phyloP scores from a whole-genome alignment of 2,113 vertebrate species.

The Dasyornis broadbenti region DNA sequence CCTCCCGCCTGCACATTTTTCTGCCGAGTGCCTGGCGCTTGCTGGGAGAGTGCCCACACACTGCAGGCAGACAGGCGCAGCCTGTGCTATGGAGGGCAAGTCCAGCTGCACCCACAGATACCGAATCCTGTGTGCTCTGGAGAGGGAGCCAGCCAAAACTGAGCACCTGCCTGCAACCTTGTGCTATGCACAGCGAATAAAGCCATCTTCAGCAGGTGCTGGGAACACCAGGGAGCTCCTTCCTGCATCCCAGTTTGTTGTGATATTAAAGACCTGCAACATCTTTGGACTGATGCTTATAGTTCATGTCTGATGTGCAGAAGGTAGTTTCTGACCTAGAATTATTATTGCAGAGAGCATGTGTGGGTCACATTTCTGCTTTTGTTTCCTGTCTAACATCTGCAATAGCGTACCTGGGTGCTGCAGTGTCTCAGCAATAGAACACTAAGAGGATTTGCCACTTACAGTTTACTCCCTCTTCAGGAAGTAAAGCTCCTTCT shows the following conservation, averaged over 20 bases:
- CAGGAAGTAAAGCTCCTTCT: neutral
- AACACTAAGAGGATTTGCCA: neutral
- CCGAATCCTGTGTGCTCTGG: neutral
- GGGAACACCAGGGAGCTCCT: neutral
- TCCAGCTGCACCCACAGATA: fast-evolving
- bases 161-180: neutral
- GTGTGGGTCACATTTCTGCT: neutral
- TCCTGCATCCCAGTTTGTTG: neutral
- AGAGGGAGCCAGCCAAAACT: neutral
- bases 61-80: neutral
- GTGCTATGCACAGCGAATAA: no score
- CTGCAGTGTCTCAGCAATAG: neutral
- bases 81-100: fast-evolving
- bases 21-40: fast-evolving
- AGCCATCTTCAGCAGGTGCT: neutral
- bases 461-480: neutral
- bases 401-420: neutral
- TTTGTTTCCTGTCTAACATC: neutral
- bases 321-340: neutral
- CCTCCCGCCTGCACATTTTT: neutral
- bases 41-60: fast-evolving
- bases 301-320: neutral
- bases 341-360: neutral
- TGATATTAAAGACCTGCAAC: neutral
- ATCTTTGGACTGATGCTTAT: neutral